Conservation (phyloP, 2,888 invertebrate genomes). For the Eristalis arbustorum region DNA sequence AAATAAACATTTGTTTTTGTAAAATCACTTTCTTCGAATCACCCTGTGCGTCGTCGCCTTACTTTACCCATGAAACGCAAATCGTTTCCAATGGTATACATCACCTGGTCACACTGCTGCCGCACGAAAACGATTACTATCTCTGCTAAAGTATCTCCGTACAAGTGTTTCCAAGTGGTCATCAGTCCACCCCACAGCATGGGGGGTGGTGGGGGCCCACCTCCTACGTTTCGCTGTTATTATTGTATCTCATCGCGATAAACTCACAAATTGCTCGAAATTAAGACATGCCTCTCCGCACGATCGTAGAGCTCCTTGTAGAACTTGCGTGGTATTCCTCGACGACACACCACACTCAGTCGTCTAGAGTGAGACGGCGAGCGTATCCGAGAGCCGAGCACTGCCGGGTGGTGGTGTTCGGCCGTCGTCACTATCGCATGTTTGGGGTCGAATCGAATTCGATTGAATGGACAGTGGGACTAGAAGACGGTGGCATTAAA, state of each 20-base stretch:
- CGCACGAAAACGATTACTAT: not conserved
- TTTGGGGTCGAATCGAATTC: not conserved
- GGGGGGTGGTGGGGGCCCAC: not conserved
- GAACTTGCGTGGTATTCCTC: not conserved
- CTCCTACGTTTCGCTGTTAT: not conserved
- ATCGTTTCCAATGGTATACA: not conserved
- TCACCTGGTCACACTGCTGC: not conserved
- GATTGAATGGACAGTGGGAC: not conserved
- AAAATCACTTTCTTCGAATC: not conserved
- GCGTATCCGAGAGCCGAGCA: not conserved
- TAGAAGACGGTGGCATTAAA: not conserved
- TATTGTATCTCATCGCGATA: slow-evolving; percentile 6
- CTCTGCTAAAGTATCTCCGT: not conserved
- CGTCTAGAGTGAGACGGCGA: not conserved
- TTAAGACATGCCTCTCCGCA: slow-evolving; percentile 20
- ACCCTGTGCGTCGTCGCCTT: not conserved
- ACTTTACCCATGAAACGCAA: not conserved
- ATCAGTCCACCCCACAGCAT: not conserved
- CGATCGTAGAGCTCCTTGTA: slow-evolving; percentile 8
- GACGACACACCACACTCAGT: not conserved
- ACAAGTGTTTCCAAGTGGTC: slow-evolving; percentile 3
- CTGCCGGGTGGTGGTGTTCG: not conserved
- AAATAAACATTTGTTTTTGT: no score
- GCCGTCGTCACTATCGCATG: not conserved
- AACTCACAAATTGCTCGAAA: slow-evolving; percentile 37